Evolutionary conservation across 2,113 vertebrate genomes (phyloP).

Genomic region (Drymodes brunneopygia): DNA sequence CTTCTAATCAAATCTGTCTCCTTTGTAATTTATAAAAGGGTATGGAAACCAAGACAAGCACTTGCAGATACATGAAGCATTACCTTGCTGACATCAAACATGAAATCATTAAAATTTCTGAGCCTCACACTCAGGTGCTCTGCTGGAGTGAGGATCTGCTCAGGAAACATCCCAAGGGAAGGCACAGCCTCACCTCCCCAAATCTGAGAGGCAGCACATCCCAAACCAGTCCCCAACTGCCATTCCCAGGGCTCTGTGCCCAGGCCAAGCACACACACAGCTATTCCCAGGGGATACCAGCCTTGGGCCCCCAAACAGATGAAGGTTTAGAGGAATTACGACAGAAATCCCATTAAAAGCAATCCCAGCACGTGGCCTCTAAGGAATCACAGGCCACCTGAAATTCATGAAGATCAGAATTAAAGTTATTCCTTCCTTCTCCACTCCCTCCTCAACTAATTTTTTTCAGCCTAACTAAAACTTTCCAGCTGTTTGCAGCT

Average conservation of each 20-base stretch:
- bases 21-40: neutral
- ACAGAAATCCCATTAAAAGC: neutral
- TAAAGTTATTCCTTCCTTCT: neutral
- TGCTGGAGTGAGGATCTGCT: neutral
- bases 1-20: neutral
- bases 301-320: neutral
- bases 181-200: neutral
- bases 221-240: accelerated
- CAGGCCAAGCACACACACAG: neutral
- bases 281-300: neutral
- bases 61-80: neutral
- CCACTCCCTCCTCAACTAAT: too few species aligned
- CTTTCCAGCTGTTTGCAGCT: neutral
- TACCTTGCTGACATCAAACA: neutral
- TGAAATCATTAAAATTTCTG: neutral
- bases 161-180: neutral
- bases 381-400: neutral
- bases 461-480: neutral
- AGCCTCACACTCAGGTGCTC: neutral
- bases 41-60: neutral
- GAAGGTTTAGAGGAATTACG: neutral
- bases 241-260: neutral
- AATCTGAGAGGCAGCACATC: accelerated
- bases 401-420: neutral
- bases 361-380: neutral